Conservation (phyloP, 2,797 vertebrate genomes). For the Antennarius maculatus region DNA sequence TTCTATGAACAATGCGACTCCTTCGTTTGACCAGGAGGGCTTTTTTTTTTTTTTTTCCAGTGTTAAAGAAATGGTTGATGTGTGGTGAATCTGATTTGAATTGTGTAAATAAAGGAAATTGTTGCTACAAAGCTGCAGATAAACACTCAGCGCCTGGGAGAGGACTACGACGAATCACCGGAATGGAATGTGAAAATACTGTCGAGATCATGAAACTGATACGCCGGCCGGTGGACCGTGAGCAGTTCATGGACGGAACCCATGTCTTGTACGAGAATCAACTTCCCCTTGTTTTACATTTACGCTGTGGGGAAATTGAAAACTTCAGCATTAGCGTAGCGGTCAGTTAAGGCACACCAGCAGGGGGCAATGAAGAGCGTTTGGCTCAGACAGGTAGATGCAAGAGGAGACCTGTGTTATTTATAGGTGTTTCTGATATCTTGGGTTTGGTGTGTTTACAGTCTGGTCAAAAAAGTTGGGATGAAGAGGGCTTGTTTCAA, state of each 20-base stretch:
- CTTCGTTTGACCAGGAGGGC: not conserved
- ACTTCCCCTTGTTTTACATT: not conserved
- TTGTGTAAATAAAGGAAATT: constrained; percentile 31
- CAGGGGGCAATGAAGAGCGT: not conserved
- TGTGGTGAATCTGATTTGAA: not conserved
- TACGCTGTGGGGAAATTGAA: constrained; percentile 1
- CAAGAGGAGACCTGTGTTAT: not conserved
- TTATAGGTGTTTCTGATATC: not conserved
- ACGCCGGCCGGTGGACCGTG: constrained; percentile 19
- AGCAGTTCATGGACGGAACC: constrained; percentile 17
- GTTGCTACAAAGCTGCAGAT: constrained; percentile 9
- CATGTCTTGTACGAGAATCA: constrained; percentile 15
- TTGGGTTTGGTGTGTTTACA: constrained; percentile 15
- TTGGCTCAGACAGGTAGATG: not conserved
- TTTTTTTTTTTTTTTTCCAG: not conserved
- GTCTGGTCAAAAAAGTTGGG: constrained; percentile 2
- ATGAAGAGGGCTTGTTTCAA: not conserved
- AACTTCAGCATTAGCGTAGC: not conserved
- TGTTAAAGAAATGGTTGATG: not conserved
- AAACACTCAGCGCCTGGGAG: constrained; percentile 19
- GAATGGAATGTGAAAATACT: constrained; percentile 50
- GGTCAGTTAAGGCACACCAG: not conserved
- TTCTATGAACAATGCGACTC: not conserved
- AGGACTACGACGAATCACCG: constrained; percentile 25
- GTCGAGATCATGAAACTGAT: constrained; percentile 28